Base-by-base conservation (phyloP, 1,140 invertebrate genomes). In the Onthophagus taurus region DNA sequence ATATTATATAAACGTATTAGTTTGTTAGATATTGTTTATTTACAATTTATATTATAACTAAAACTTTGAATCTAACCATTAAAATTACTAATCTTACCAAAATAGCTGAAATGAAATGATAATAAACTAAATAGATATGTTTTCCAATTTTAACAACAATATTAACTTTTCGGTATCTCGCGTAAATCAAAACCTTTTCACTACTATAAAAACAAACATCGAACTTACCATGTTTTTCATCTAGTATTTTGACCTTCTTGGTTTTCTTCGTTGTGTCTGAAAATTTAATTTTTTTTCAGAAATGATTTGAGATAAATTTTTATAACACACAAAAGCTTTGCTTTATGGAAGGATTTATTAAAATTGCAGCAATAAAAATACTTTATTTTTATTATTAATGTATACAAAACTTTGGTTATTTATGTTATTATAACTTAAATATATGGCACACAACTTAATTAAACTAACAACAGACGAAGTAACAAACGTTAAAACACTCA, bases 201-300 rank as follows among this genome's bases (percentile, higher is more conserved):
- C 37, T 16, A 23, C 11, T 23, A 39, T 12, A 12, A 24, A 23
- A 39, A 21, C 37, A 24, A 18, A 20, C 20, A 21, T 9, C 13
- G 20, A 31, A 43, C 50, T 49, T 46, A 59, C 57, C 57, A 48
- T 55, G 37, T 36, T 24, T 50, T 50, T 57, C 54, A 23, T 38
- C 55, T 36, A 55, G 38, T 41, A 41, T 41, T 29, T 29, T 41
- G 38, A 41, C 38, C 29, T 24, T 57, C 41, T 47, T 55, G 14
- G 44, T 38, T 24, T 21, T 14, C 37, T 53, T 59, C 29, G 47
- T 55, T 46, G 48, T 50, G 37, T 53, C 54, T 59, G 55, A 14
- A 41, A 37, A 23, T 20, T 13, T 5, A 37, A 21, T 12, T 19
- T 9, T 26, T 7, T 7, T 26, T 26, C 6, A 26, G 23, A 6